These are phyloP conservation scores for Jacana jacana DNA, from an alignment of 2,113 vertebrate species.

Conservation along the genomic window DNA sequence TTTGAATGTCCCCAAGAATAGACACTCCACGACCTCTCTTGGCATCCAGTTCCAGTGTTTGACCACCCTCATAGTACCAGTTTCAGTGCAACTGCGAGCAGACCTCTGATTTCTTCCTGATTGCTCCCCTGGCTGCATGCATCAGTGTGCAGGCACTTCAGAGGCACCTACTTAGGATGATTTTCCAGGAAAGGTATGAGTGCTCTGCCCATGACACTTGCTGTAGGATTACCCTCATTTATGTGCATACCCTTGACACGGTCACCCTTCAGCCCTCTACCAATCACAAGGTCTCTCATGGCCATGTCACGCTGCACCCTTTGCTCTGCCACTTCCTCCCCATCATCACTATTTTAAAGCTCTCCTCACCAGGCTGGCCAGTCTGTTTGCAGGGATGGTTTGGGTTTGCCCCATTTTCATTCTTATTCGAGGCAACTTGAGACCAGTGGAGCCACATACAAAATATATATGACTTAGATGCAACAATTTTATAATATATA, in stretches of 20 bases:
- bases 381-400: background rate
- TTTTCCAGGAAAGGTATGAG: background rate
- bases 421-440: background rate
- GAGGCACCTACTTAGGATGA: background rate
- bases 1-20: background rate
- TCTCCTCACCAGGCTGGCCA: background rate
- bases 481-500: background rate
- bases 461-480: background rate
- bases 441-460: background rate
- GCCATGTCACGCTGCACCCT: background rate
- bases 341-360: background rate
- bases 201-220: accelerated
- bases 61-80: background rate
- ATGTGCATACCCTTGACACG: accelerated
- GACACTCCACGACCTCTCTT: background rate
- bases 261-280: background rate
- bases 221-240: background rate
- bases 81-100: background rate
- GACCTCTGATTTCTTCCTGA: background rate
- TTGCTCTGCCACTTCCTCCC: background rate
- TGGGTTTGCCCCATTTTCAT: background rate
- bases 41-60: background rate
- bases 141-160: background rate
- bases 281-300: background rate
- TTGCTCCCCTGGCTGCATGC: background rate